Evolutionary conservation across 2,888 invertebrate genomes (phyloP), one percentile per base, ranked within the genome.

Genomic region (Clepsis dumicolana): DNA sequence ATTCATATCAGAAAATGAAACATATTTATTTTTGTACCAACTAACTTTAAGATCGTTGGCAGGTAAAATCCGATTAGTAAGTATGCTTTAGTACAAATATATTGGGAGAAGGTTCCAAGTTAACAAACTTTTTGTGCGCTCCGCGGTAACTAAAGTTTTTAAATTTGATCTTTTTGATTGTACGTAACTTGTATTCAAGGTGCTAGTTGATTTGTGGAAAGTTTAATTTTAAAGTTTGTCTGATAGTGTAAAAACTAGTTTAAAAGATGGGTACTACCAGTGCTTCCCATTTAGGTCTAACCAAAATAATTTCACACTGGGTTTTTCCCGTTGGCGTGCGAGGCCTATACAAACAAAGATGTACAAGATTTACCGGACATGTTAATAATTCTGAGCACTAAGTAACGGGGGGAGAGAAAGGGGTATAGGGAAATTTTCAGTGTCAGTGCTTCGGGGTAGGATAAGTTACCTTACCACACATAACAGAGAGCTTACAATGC

Each of bases 91-190:
- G 72, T 74, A 72, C 78, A 78, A 78, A 78, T 78, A 77, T 77
- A 76, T 78, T 73, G 70, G 66, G 72, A 73, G 74, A 79, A 77
- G 77, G 73, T 70, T 74, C 75, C 65, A 75, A 78, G 73, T 79
- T 74, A 8, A n/a, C 62, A 57, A 73, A 73, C 61, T 73, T 71
- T 70, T 72, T 76, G 72, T 71, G 70, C 70, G 38, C 16, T 27
- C 10, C 16, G 41, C 27, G 5, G 56, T 35, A 35, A 35, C 14
- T 21, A 7, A 4, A 21, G 21, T 56, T 35, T 54, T 32, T n/a
- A 38, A 38, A 38, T 38, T 32, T 12, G n/a, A 18, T 54, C 27
- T 16, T 54, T 32, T 29, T 18, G 18, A 18, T 32, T 4, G 53
- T 10, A 54, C 1, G 16, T 5, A n/a, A 41, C n/a, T 41, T 41